phyloP scores from a whole-genome alignment of 2,888 invertebrate species.

The Penaeus monodon region DNA sequence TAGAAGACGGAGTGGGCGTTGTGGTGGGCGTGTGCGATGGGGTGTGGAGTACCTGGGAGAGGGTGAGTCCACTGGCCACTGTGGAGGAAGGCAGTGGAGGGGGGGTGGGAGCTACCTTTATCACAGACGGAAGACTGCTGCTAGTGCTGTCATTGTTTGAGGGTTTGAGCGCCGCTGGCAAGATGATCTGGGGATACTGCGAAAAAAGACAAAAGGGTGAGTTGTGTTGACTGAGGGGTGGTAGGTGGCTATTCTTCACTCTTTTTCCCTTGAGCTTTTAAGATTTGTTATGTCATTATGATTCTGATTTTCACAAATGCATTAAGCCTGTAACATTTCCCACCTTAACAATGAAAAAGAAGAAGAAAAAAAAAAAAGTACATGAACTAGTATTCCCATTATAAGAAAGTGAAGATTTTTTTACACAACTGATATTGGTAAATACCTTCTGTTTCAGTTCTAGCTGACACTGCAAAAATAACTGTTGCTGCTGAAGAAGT shows the following conservation, averaged over 20 bases:
- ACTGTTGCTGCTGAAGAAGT: conserved; percentile 92
- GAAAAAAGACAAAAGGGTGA: conserved; percentile 13
- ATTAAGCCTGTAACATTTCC: too few species aligned
- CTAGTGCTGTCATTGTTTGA: conserved; percentile 69
- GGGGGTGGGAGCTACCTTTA: conserved; percentile 59
- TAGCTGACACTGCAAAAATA: conserved; percentile 88
- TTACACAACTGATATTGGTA: not conserved
- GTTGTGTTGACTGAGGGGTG: too few species aligned
- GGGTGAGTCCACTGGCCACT: conserved; percentile 45
- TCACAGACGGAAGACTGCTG: conserved; percentile 69
- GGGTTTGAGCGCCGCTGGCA: conserved; percentile 79
- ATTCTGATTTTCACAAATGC: too few species aligned
- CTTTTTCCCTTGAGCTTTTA: too few species aligned
- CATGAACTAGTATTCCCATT: too few species aligned
- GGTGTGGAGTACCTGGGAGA: conserved; percentile 48
- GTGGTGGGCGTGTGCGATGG: conserved; percentile 65
- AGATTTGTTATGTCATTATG: too few species aligned
- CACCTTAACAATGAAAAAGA: too few species aligned
- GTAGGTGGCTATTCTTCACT: too few species aligned
- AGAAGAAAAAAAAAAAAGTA: too few species aligned
- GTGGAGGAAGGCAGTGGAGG: conserved; percentile 65
- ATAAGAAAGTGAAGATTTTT: too few species aligned
- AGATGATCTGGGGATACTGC: conserved; percentile 82
- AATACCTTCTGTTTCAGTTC: conserved; percentile 82
- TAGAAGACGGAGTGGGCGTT: conserved; percentile 57